Evolutionary conservation across 2,113 vertebrate genomes (phyloP).

Genomic region (Pholis gunnellus): DNA sequence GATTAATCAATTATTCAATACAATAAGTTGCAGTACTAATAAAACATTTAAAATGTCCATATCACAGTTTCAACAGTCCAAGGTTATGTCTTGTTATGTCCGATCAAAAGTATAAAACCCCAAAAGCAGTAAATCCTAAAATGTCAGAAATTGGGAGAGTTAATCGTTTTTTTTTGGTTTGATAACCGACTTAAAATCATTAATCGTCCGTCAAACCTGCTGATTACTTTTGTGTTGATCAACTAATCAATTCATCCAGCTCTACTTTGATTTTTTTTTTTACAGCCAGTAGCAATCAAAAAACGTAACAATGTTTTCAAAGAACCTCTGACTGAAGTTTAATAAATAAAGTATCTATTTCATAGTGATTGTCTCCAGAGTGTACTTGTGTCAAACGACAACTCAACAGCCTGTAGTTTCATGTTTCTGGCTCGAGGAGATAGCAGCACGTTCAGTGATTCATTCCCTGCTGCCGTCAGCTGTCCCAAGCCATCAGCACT

Average conservation of each 20-base stretch:
- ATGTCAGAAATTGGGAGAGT: not conserved
- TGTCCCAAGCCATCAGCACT: constrained; percentile 38
- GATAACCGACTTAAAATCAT: not conserved
- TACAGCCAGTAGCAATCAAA: not conserved
- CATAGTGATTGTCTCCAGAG: constrained; percentile 15
- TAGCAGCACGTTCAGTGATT: constrained; percentile 25
- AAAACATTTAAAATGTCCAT: not conserved
- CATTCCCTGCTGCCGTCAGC: constrained; percentile 44
- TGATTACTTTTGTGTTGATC: not conserved
- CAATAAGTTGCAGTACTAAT: not conserved
- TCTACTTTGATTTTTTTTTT: not conserved
- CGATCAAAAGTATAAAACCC: not conserved
- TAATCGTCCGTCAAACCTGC: not conserved
- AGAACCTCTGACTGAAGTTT: not conserved
- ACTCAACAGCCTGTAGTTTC: constrained; percentile 10
- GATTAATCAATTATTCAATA: not conserved
- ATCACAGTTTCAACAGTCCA: not conserved
- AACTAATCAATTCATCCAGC: not conserved
- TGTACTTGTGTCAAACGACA: not conserved
- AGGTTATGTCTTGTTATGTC: not conserved
- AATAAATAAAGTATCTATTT: not conserved
- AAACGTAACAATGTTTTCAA: not conserved
- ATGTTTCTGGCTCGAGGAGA: constrained; percentile 31
- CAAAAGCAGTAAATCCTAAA: not conserved
- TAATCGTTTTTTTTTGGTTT: not conserved